Evolutionary conservation across 2,888 invertebrate genomes (phyloP), one percentile per base, ranked within the genome.

Genomic region (Leptinotarsa juncta): DNA sequence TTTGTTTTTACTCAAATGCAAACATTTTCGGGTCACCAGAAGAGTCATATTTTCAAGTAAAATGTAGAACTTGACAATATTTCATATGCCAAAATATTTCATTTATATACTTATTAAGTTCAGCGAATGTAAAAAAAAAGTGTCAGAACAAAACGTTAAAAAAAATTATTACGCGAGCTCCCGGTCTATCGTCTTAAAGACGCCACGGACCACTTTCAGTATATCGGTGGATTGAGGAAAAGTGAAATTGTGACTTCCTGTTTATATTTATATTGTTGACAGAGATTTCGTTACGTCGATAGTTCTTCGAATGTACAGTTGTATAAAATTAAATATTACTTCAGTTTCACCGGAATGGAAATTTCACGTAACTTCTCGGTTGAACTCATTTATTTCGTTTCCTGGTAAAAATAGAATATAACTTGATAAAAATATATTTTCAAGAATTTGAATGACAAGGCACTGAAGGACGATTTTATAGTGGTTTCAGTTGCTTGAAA

Each of bases 211-310:
- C 32, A 60, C 68, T 66, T 72, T 77, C 70, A 77, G 65, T 72
- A 62, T 76, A 74, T 74, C 72, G 71, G 71, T 67, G 70, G 67
- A 72, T 74, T 66, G 72, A 72, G 67, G 70, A 74, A 72, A 73
- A 70, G 67, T 55, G 73, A 75, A 75, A 75, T 62, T 67, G 73
- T 73, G 66, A 72, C 72, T 77, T 78, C 78, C 78, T 78, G 78
- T 73, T 73, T 70, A 62, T 68, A 70, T 70, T 69, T 72, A 70
- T 67, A 20, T 48, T 69, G 57, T 55, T 49, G 49, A 72, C n/a
- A 60, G 69, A 50, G n/a, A 75, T 53, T 70, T 72, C 67, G 26
- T 67, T 73, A 51, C 62, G 32, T 68, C 65, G 20, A 73, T 65
- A 32, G 65, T 73, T 73, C 72, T 68, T 68, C 23, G 66, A 60